These are phyloP conservation scores for Channa maculata DNA, from an alignment of 2,113 vertebrate genomes.

Conservation along the genomic window DNA sequence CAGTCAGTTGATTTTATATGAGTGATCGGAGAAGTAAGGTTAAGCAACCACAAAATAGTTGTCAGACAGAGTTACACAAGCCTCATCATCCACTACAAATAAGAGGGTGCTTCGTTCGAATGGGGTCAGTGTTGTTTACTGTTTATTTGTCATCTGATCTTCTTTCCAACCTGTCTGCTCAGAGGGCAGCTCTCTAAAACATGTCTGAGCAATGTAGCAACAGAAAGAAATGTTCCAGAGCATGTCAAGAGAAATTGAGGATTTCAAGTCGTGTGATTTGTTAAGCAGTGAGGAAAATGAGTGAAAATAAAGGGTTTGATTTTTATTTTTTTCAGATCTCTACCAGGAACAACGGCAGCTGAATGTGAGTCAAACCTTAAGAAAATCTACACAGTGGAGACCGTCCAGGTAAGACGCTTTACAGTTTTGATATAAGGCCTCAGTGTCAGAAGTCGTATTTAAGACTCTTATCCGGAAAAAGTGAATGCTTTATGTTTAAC, in stretches of 20 bases:
- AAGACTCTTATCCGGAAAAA: too few relatives aligned
- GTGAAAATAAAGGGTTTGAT: too few relatives aligned
- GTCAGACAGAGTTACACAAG: constrained; percentile 38
- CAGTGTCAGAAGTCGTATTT: too few relatives aligned
- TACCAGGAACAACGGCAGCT: constrained; percentile 94
- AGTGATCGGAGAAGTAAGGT: not conserved
- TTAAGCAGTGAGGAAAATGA: too few relatives aligned
- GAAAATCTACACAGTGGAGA: constrained; percentile 95
- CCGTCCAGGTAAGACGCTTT: constrained; percentile 88
- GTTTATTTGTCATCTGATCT: constrained; percentile 72
- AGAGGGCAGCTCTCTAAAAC: constrained; percentile 12
- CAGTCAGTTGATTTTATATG: not conserved
- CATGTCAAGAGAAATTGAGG: not conserved
- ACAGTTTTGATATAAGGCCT: not conserved
- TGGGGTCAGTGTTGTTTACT: constrained; percentile 77
- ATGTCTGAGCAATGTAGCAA: not conserved
- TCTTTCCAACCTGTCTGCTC: constrained; percentile 31
- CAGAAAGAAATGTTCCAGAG: not conserved
- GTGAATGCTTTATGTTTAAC: too few relatives aligned
- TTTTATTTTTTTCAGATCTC: constrained; percentile 82
- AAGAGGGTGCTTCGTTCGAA: constrained; percentile 40
- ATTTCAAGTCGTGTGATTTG: not conserved
- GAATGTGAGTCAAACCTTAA: constrained; percentile 95
- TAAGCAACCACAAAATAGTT: constrained; percentile 24
- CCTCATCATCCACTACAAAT: not conserved